Base-by-base conservation (phyloP, 2,113 vertebrate species). In the Gorsachius goisagi region DNA sequence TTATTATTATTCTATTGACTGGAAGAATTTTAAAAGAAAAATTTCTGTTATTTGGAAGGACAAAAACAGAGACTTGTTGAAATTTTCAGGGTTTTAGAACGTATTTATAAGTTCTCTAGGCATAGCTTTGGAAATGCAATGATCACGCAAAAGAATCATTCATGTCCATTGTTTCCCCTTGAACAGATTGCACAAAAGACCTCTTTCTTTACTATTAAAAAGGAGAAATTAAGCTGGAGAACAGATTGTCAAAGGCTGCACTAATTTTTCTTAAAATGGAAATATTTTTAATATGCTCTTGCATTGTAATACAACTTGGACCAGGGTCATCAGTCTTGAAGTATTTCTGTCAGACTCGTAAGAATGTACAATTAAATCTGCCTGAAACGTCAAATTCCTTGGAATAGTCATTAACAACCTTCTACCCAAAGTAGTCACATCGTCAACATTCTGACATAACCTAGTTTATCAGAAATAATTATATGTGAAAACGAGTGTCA, bases 41-140 rank as follows among this genome's bases (percentile, higher is more conserved):
- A 89, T 7, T 35, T 41, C 28, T 67, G 22, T 77, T 63, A 17
- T n/a, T 73, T 62, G 41, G 64, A 49, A 87, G 27, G 21, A 15
- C 58, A 18, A 53, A 55, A 20, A 17, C 5, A 8, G 35, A 33
- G n/a, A 69, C 89, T 94, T 66, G 33, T 47, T 95, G 63, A 91
- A 85, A 91, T 91, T 91, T 88, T 95, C 77, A 95, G 77, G 50
- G 66, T 33, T 91, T 68, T 73, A 33, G 85, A 93, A 82, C 45
- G 30, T 95, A 94, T 28, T 94, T 93, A 41, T 93, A 83, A 87
- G 56, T 89, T 94, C 89, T 53, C 32, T 66, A 60, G 73, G 19
- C 59, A 81, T 58, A 35, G 85, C 58, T 72, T 94, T 90, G 92
- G 72, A 81, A 63, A 55, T 94, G 74, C 68, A 94, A 2, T 68